Evolutionary conservation across 2,797 vertebrate genomes (phyloP).

Genomic region (Thamnophis elegans): DNA sequence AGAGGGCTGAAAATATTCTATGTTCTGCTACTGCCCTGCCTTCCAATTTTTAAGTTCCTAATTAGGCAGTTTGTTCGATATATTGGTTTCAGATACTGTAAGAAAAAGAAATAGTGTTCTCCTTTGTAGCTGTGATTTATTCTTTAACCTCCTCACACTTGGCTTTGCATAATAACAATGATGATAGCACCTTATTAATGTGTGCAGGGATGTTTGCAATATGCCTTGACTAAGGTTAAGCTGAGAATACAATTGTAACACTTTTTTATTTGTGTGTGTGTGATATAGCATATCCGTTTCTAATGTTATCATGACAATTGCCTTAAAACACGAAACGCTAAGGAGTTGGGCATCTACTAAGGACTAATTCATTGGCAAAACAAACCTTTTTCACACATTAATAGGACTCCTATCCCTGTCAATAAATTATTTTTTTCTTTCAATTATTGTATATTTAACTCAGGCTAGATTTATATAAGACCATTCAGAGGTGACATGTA

Average conservation of each 20-base stretch:
- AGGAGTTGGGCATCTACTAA: neutral
- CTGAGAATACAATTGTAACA: neutral
- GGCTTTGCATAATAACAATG: neutral
- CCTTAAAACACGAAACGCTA: neutral
- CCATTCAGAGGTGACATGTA: neutral
- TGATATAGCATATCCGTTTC: neutral
- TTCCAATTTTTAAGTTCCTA: neutral
- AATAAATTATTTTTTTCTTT: neutral
- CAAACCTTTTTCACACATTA: neutral
- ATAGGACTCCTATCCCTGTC: neutral
- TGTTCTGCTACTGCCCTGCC: neutral
- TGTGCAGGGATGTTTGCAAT: neutral
- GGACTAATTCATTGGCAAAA: neutral
- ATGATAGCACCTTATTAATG: neutral
- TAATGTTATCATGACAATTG: neutral
- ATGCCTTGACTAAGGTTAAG: neutral
- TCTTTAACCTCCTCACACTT: neutral
- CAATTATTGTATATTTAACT: neutral
- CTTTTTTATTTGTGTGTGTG: neutral
- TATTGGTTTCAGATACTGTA: neutral
- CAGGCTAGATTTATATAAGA: neutral
- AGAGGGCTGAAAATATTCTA: neutral
- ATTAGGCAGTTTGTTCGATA: neutral
- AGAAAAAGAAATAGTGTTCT: neutral
- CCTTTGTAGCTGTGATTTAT: neutral